These are phyloP conservation scores for Peromyscus aztecus DNA, from an alignment of 2,797 vertebrate species.

Conservation along the genomic window DNA sequence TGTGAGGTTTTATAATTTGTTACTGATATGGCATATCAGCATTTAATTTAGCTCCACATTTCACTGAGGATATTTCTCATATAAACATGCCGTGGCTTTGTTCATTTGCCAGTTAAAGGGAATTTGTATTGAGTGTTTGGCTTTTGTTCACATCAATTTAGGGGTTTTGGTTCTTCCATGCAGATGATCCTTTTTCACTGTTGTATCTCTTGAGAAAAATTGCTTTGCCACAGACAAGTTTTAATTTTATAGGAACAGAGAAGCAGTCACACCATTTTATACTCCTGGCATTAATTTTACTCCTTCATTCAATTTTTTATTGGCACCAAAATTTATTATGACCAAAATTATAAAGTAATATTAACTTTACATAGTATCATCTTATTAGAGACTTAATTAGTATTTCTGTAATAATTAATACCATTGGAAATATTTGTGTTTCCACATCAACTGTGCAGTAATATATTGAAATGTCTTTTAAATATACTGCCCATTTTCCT, in stretches of 20 bases:
- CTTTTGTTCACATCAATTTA: not conserved
- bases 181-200: not conserved
- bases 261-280: not conserved
- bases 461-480: not conserved
- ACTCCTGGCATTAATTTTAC: not conserved
- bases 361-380: no score
- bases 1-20: not conserved
- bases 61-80: not conserved
- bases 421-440: not conserved
- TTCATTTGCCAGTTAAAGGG: not conserved
- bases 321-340: not conserved
- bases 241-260: not conserved
- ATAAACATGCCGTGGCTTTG: not conserved
- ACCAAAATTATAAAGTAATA: not conserved
- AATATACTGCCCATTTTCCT: not conserved
- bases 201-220: not conserved
- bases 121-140: not conserved
- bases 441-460: not conserved
- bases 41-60: not conserved
- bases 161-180: not conserved
- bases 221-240: not conserved
- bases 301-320: not conserved
- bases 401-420: not conserved
- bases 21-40: not conserved
- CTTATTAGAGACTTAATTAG: not conserved